phyloP scores from a whole-genome alignment of 1,140 invertebrate species.

The Psilanteris sp. region DNA sequence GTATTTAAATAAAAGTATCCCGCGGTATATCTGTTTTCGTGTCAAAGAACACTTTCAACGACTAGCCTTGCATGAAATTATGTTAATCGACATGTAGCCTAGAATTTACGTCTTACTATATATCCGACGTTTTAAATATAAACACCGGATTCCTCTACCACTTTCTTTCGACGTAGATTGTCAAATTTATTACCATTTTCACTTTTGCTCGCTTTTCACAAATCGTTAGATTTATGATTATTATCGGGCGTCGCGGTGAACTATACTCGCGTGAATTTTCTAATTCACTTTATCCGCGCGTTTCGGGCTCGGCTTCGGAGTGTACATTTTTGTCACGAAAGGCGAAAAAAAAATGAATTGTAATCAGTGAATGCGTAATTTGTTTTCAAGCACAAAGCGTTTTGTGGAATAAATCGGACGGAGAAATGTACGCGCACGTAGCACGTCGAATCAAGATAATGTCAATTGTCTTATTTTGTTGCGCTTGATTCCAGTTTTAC shows the following conservation, averaged over 20 bases:
- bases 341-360: neutral
- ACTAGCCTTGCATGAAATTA: slow-evolving; percentile 63
- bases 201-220: too few species aligned
- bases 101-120: slow-evolving; percentile 51
- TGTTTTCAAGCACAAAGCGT: slow-evolving; percentile 16
- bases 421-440: slow-evolving; percentile 36
- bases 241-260: too few species aligned
- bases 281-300: too few species aligned
- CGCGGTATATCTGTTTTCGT: slow-evolving; percentile 52
- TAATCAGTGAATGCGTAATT: slow-evolving; percentile 24
- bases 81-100: slow-evolving; percentile 58
- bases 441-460: slow-evolving; percentile 28
- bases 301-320: too few species aligned
- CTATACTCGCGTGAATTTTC: too few species aligned
- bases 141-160: neutral
- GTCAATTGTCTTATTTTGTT: slow-evolving; percentile 18
- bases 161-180: too few species aligned
- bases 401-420: slow-evolving; percentile 20
- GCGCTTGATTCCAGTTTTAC: neutral
- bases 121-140: neutral
- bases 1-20: slow-evolving; percentile 21
- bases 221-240: too few species aligned
- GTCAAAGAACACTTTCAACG: slow-evolving; percentile 47
- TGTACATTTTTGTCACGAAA: too few species aligned
- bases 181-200: too few species aligned